Percentiles rank a stretch among this genome's conserved stretches.
phyloP scores from a whole-genome alignment of 2,113 vertebrate genomes.

The Chinchilla lanigera region DNA sequence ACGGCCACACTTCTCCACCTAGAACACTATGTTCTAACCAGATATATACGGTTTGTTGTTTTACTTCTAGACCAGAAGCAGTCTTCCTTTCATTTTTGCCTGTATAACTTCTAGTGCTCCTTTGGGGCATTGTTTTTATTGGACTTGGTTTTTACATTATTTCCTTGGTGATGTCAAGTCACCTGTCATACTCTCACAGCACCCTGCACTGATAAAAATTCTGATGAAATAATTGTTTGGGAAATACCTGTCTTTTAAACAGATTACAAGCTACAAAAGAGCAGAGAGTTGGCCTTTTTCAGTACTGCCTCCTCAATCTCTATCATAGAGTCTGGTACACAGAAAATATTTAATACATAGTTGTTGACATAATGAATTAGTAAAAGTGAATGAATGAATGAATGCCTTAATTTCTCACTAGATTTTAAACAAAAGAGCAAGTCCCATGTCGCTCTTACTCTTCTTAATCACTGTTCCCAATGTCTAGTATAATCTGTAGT shows the following conservation, averaged over 20 bases:
- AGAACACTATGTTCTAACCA: background rate
- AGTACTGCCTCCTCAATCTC: background rate
- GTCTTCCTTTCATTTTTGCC: background rate
- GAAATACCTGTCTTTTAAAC: background rate
- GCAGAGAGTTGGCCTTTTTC: background rate
- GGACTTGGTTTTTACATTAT: background rate
- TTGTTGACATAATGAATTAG: background rate
- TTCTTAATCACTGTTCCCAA: background rate
- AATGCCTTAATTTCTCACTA: background rate
- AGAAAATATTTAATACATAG: conserved; percentile 2
- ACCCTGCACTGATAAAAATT: background rate
- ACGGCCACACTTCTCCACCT: no score
- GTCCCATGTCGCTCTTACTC: background rate
- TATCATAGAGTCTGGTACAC: background rate
- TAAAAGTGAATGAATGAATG: background rate
- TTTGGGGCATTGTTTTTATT: background rate
- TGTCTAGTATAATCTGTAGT: background rate
- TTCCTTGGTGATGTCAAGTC: background rate
- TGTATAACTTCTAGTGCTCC: background rate
- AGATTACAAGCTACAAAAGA: background rate
- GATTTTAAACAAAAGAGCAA: conserved; percentile 2
- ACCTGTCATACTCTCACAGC: background rate
- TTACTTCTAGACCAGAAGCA: background rate
- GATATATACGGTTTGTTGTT: background rate
- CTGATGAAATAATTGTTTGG: background rate